Evolutionary conservation across 2,113 vertebrate genomes (phyloP).

Genomic region (Pterocles gutturalis): DNA sequence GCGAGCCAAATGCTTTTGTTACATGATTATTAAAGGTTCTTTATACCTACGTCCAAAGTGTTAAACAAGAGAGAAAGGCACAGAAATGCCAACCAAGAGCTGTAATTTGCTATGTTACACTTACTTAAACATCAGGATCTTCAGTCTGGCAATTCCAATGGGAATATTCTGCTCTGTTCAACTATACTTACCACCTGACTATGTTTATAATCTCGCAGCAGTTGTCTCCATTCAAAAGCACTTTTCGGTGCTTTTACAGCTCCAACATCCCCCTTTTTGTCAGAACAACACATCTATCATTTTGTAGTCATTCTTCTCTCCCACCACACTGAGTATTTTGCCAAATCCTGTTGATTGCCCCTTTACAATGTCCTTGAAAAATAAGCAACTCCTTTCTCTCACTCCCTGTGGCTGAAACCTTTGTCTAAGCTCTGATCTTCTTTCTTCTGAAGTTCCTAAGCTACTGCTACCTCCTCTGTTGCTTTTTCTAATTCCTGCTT

Average conservation of each 20-base stretch:
- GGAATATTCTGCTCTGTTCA: slow-evolving; percentile 10
- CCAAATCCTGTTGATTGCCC: not conserved
- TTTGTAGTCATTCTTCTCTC: slow-evolving; percentile 31
- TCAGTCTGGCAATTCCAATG: not conserved
- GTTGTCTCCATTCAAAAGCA: not conserved
- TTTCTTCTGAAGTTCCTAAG: not conserved
- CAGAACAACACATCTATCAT: not conserved
- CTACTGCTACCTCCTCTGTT: not conserved
- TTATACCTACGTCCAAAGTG: not conserved
- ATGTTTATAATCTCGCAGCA: not conserved
- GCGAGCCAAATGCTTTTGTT: not conserved
- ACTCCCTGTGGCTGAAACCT: not conserved
- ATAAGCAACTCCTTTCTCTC: not conserved
- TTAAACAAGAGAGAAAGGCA: not conserved
- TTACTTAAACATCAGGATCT: not conserved
- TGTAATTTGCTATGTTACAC: not conserved
- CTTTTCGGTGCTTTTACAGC: not conserved
- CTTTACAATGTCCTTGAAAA: not conserved
- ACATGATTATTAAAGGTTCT: not conserved
- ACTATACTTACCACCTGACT: not conserved
- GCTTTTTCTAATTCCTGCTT: not conserved
- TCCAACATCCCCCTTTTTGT: not conserved
- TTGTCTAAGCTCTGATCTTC: not conserved
- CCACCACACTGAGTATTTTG: not conserved
- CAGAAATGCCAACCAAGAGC: not conserved